phyloP scores from a whole-genome alignment of 1,140 invertebrate genomes.

The Centruroides sculpturatus region DNA sequence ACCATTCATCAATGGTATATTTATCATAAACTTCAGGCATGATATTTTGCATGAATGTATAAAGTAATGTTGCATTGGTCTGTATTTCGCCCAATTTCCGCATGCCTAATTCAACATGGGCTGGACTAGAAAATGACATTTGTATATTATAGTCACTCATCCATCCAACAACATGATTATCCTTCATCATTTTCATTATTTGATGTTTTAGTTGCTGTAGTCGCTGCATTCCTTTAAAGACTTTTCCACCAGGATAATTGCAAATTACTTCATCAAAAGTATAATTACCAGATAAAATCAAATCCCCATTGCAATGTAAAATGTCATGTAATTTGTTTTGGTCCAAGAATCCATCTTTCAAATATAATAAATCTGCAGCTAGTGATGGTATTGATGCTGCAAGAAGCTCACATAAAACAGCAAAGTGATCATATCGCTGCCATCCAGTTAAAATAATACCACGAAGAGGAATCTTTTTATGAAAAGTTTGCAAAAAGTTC shows the following conservation, averaged over 20 bases:
- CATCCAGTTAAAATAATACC: constrained; percentile 51
- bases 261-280: constrained; percentile 6
- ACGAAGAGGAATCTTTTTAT: constrained; percentile 36
- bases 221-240: constrained; percentile 33
- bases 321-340: constrained; percentile 40
- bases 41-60: constrained; percentile 33
- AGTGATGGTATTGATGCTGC: constrained; percentile 60
- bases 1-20: constrained; percentile 56
- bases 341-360: constrained; percentile 32
- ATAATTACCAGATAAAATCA: constrained; percentile 40
- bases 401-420: constrained; percentile 77
- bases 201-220: too few species aligned
- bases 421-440: constrained; percentile 82
- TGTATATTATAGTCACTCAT: constrained; percentile 61
- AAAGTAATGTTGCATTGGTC: constrained; percentile 40
- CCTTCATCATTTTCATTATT: constrained; percentile 28
- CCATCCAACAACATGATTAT: constrained; percentile 48
- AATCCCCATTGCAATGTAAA: constrained; percentile 23
- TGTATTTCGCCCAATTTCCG: constrained; percentile 46
- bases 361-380: constrained; percentile 42
- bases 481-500: constrained; percentile 41
- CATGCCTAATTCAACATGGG: constrained; percentile 21
- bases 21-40: constrained; percentile 52
- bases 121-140: constrained; percentile 53
- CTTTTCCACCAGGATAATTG: too few species aligned